Base-by-base conservation (phyloP, 2,113 vertebrate genomes). In the Cebus imitator region DNA sequence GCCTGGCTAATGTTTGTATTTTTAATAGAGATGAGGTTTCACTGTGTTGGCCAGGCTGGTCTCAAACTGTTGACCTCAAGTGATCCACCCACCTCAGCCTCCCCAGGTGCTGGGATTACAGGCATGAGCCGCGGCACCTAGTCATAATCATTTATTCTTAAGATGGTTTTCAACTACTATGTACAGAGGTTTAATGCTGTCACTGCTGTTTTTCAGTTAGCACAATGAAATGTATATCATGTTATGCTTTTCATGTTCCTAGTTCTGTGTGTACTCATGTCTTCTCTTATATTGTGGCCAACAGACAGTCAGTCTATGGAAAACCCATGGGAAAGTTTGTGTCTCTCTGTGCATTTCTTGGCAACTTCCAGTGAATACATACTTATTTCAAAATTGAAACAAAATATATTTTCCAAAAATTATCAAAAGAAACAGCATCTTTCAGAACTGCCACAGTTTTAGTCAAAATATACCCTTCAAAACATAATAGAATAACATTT, bases 341-440 rank as follows among this genome's bases (percentile, higher is more conserved):
- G 8, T 84, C 21, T 35, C 43, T 23, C n/a, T 87, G n/a, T 32
- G 55, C 1, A 76, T 72, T 81, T 82, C 35, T 94, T 70, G 58
- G 66, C 43, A 88, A 78, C 50, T 91, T 73, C 35, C 43, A 61
- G n/a, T 66, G 10, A 52, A 72, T 55, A 32, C 11, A 30, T 52
- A 81, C 50, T 76, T 76, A 87, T 40, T 87, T 90, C 11, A 95
- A 95, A 95, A 37, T 25, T 81, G 21, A 75, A 91, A 91, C 84
- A 94, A 97, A 86, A 64, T 58, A n/a, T 10, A 87, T 35, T 37
- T 88, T 75, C 48, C 30, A 95, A 96, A 94, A 82, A 89, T 40
- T 72, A 58, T 61, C 17, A 73, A 43, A 84, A 81, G 13, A 94
- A 96, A 75, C 35, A 57, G 94, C 13, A 89, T 87, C 73, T 93